Percentiles rank a stretch among this genome's conserved stretches.
phyloP scores from a whole-genome alignment of 2,888 invertebrate genomes.

The Epiblema foenella region DNA sequence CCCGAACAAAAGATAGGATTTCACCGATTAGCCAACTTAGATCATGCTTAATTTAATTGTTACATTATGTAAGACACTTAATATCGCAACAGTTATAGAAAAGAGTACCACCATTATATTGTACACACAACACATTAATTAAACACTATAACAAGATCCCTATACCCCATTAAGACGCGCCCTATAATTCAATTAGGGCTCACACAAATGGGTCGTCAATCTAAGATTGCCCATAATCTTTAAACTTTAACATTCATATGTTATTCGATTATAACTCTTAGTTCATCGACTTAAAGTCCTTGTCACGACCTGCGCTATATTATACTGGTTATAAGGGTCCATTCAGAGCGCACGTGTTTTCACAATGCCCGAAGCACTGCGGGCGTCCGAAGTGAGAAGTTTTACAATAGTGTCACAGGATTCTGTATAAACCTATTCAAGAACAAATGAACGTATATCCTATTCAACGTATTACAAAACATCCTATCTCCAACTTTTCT shows the following conservation, averaged over 20 bases:
- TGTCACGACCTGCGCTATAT: constrained; percentile 8
- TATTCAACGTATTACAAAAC: neutral
- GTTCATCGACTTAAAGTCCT: neutral
- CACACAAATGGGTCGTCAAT: constrained; percentile 39
- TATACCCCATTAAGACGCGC: constrained; percentile 65
- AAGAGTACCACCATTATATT: constrained; percentile 3
- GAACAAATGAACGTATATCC: constrained; percentile 25
- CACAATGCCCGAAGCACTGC: constrained; percentile 75
- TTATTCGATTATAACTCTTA: constrained; percentile 3
- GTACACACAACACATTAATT: constrained; percentile 50
- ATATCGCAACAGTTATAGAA: too few relatives aligned
- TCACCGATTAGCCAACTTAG: too few relatives aligned
- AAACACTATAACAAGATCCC: constrained; percentile 62
- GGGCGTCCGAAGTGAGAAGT: constrained; percentile 76
- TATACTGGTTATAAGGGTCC: constrained; percentile 60
- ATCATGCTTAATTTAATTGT: neutral
- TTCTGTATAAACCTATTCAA: constrained; percentile 52
- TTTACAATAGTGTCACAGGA: constrained; percentile 80
- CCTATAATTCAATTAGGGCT: constrained; percentile 79
- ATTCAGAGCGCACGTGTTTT: constrained; percentile 79
- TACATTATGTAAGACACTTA: neutral
- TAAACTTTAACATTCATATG: constrained; percentile 8
- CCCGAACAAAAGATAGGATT: too few relatives aligned
- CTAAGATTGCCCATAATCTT: constrained; percentile 32
- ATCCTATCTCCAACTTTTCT: neutral